Percentiles rank a stretch among this genome's conserved stretches.
phyloP scores from a whole-genome alignment of 2,888 invertebrate genomes.

The Fragum whitleyi region DNA sequence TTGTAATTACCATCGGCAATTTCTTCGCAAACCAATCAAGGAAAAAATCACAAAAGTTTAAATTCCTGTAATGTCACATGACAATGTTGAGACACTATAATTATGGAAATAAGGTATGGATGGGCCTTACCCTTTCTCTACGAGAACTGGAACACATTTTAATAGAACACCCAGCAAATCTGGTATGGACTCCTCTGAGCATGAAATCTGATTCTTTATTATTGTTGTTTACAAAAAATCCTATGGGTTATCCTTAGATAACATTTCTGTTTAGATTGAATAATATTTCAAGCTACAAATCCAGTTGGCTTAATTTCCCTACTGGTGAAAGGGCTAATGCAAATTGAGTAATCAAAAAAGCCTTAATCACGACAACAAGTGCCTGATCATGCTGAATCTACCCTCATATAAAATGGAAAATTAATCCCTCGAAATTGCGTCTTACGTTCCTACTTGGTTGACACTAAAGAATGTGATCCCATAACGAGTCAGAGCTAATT shows the following conservation, averaged over 20 bases:
- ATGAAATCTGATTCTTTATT: too few species aligned
- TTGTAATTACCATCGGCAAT: conserved; percentile 25
- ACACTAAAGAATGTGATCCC: conserved; percentile 55
- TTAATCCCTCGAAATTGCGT: conserved; percentile 65
- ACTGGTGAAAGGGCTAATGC: conserved; percentile 40
- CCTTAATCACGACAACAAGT: conserved; percentile 65
- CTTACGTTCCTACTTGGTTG: conserved; percentile 54
- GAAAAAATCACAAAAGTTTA: conserved; percentile 31
- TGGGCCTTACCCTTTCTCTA: conserved; percentile 24
- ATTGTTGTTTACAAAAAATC: too few species aligned
- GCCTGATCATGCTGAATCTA: conserved; percentile 53
- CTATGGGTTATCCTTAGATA: neutral
- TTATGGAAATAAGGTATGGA: conserved; percentile 63
- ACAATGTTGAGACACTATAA: conserved; percentile 50
- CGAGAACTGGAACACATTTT: too few species aligned
- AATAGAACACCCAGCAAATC: too few species aligned
- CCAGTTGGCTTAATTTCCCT: neutral
- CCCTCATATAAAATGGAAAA: conserved; percentile 66
- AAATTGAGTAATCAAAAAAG: conserved; percentile 68
- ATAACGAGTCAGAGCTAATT: conserved; percentile 64
- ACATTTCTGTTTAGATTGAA: neutral
- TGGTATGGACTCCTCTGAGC: too few species aligned
- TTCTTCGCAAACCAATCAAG: conserved; percentile 17
- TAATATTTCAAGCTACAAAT: neutral
- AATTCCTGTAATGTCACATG: conserved; percentile 39